A percentile compares a stretch with the other conserved stretches of the same genome.
phyloP scores from a whole-genome alignment of 30 jellyfish, hydroid and myxozoan species.

The Clytia hemisphaerica region DNA sequence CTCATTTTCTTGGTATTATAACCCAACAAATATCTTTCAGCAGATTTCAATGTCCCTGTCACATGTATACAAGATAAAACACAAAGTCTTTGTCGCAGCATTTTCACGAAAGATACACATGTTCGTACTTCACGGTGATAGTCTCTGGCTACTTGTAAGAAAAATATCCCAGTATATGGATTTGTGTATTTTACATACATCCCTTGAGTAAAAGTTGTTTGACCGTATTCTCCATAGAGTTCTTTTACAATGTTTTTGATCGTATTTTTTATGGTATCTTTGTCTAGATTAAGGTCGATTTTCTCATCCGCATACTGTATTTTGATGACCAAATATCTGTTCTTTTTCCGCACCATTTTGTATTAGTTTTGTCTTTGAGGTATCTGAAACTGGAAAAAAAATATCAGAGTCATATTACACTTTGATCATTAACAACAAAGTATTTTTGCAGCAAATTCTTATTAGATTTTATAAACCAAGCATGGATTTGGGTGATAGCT shows the following conservation, averaged over 20 bases:
- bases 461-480: too few species aligned
- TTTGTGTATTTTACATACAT: slow-evolving; percentile 5
- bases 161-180: slow-evolving; percentile 23
- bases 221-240: slow-evolving; percentile 29
- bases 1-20: slow-evolving; percentile 8
- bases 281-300: slow-evolving; percentile 6
- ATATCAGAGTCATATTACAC: too few species aligned
- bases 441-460: too few species aligned
- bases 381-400: too few species aligned
- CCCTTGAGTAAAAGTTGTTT: neutral
- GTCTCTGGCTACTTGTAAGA: slow-evolving; percentile 12
- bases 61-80: slow-evolving; percentile 10
- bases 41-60: slow-evolving; percentile 31
- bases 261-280: neutral
- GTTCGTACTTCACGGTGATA: slow-evolving; percentile 14
- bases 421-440: too few species aligned
- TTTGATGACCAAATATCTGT: slow-evolving; percentile 16
- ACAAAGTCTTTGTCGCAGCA: slow-evolving; percentile 9
- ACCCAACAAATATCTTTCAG: slow-evolving; percentile 10
- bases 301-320: slow-evolving; percentile 9
- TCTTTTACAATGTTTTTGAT: neutral
- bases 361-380: neutral
- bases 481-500: too few species aligned
- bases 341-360: slow-evolving; percentile 31
- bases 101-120: slow-evolving; percentile 11